Evolutionary conservation across 2,888 invertebrate genomes (phyloP).

Genomic region (Anoplius nigerrimus): DNA sequence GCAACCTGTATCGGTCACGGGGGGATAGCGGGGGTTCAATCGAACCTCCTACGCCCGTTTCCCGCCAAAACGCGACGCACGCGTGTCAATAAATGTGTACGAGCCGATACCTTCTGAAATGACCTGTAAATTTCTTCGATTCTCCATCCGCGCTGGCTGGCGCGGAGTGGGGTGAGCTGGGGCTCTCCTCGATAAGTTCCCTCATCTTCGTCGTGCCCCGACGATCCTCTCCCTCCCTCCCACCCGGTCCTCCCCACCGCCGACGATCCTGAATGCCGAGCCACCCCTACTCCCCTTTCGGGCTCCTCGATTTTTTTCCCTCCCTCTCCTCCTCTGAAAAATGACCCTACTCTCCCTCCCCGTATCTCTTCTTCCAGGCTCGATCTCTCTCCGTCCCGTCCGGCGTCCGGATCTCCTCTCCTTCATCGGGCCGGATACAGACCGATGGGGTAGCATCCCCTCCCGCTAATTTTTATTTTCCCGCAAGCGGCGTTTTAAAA

Average conservation of each 20-base stretch:
- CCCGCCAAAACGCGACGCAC: constrained; percentile 51
- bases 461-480: constrained; percentile 69
- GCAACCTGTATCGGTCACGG: too few species aligned
- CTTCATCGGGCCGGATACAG: constrained; percentile 23
- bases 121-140: constrained; percentile 62
- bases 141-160: constrained; percentile 17
- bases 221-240: constrained; percentile 4
- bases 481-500: constrained; percentile 72
- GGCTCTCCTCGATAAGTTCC: constrained; percentile 8
- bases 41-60: constrained; percentile 18
- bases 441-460: constrained; percentile 48
- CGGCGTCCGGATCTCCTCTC: constrained; percentile 10
- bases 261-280: constrained; percentile 32
- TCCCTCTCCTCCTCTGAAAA: constrained; percentile 46
- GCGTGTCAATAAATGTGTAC: constrained; percentile 43
- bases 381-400: constrained; percentile 27
- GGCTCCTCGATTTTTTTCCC: constrained; percentile 7
- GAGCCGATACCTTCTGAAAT: constrained; percentile 56
- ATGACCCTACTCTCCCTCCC: constrained; percentile 40
- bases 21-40: too few species aligned
- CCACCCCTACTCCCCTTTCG: constrained; percentile 23
- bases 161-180: too few species aligned
- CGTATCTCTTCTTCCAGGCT: constrained; percentile 16
- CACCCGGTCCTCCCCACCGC: constrained; percentile 17
- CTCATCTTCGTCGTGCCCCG: constrained; percentile 7